Conservation (phyloP, 2,888 invertebrate genomes). For the Acholoe squamosa region DNA sequence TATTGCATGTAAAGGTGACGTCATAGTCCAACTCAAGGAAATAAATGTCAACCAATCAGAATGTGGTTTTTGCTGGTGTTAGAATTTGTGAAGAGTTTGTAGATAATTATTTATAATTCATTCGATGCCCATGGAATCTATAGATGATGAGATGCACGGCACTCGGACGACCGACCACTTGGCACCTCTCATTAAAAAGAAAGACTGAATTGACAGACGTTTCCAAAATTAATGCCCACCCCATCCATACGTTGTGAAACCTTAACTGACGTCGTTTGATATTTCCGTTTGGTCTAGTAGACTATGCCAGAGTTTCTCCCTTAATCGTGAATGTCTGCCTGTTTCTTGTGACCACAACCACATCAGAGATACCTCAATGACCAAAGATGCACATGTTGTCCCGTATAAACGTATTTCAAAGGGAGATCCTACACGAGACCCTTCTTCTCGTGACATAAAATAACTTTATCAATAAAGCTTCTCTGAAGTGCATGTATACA, state of each 20-base stretch:
- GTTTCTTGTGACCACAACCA: slow-evolving; percentile 45
- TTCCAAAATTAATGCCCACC: not conserved
- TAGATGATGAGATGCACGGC: not conserved
- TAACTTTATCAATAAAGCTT: slow-evolving; percentile 3
- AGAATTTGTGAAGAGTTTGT: not conserved
- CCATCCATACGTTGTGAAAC: not conserved
- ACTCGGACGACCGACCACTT: not conserved
- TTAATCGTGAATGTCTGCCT: slow-evolving; percentile 2
- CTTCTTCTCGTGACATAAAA: not conserved
- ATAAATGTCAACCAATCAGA: slow-evolving; percentile 56
- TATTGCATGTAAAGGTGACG: slow-evolving; percentile 7
- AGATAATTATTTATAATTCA: not conserved
- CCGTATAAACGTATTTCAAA: not conserved
- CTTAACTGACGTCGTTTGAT: not conserved
- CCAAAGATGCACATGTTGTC: slow-evolving; percentile 58
- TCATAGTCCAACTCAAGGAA: slow-evolving; percentile 31
- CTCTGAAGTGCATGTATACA: not conserved
- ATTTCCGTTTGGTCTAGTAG: not conserved
- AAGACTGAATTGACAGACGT: not conserved
- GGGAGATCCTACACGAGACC: not conserved
- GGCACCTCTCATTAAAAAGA: not conserved
- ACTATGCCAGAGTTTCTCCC: slow-evolving; percentile 13
- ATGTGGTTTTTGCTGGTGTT: slow-evolving; percentile 2
- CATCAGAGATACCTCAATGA: slow-evolving; percentile 55
- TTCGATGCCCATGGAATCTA: not conserved